These are phyloP conservation scores for Choreutis nemorana DNA, from an alignment of 2,888 invertebrate genomes.

Conservation along the genomic window DNA sequence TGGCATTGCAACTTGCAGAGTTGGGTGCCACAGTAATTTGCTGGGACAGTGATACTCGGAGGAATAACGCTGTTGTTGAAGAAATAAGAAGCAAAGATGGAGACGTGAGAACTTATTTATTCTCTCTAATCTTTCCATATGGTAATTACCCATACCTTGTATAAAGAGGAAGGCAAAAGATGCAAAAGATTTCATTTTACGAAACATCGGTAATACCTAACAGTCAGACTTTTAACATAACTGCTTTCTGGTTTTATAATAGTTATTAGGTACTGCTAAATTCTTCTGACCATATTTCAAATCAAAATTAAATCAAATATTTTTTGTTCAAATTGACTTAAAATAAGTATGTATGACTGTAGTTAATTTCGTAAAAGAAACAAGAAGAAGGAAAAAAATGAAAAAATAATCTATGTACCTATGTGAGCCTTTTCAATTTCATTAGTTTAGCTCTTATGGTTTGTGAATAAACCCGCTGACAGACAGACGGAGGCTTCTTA, in stretches of 20 bases:
- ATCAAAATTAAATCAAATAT: not conserved
- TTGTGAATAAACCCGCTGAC: not conserved
- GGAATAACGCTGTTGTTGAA: constrained; percentile 43
- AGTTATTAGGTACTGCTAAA: not conserved
- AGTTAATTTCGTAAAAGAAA: too few relatives aligned
- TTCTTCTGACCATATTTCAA: not conserved
- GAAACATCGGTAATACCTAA: not conserved
- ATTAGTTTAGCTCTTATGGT: not conserved
- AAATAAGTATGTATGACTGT: too few relatives aligned
- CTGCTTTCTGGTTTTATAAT: too few relatives aligned
- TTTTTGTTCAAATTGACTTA: too few relatives aligned
- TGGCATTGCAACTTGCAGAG: constrained; percentile 52
- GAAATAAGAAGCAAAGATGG: constrained; percentile 50
- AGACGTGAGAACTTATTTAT: constrained; percentile 25
- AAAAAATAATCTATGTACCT: too few relatives aligned
- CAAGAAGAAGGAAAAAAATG: too few relatives aligned
- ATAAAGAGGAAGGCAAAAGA: too few relatives aligned
- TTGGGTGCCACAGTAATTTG: constrained; percentile 54
- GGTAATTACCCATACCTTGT: too few relatives aligned
- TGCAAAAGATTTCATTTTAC: not conserved
- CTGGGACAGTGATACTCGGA: constrained; percentile 43
- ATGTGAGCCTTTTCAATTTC: too few relatives aligned
- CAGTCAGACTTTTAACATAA: too few relatives aligned
- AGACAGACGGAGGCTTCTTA: too few relatives aligned
- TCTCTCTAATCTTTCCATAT: too few relatives aligned